These are phyloP conservation scores for Acanthosepion lycidas DNA, from an alignment of 2,888 invertebrate species.

Conservation along the genomic window DNA sequence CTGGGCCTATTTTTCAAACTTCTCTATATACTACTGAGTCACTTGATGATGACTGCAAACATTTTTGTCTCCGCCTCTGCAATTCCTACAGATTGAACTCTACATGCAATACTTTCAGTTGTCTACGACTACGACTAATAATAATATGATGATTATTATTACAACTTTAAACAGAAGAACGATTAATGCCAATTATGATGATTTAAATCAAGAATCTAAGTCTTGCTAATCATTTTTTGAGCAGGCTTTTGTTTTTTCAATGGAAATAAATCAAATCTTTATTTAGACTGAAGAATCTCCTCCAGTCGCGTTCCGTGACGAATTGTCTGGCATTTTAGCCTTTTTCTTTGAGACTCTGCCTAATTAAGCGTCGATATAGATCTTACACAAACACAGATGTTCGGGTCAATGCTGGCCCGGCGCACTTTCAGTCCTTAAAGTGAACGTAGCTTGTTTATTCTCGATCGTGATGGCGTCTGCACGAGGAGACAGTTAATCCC, in stretches of 20 bases:
- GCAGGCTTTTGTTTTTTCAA: neutral
- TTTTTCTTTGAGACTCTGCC: neutral
- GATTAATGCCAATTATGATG: neutral
- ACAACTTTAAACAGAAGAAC: neutral
- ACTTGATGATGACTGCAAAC: too few species aligned
- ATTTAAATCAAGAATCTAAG: neutral
- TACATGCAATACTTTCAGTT: too few species aligned
- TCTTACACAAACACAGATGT: neutral
- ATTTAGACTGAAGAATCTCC: slow-evolving; percentile 21
- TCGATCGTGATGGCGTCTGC: neutral
- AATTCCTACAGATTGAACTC: too few species aligned
- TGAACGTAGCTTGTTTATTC: neutral
- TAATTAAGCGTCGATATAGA: neutral
- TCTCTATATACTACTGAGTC: too few species aligned
- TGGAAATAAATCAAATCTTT: neutral
- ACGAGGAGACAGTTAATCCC: neutral
- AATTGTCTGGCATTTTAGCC: neutral
- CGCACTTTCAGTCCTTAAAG: neutral
- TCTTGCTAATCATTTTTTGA: neutral
- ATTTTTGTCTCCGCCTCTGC: too few species aligned
- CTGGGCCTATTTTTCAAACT: too few species aligned
- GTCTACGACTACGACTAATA: neutral
- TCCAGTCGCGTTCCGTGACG: neutral
- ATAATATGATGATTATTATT: neutral
- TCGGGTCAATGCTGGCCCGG: neutral